Evolutionary conservation across 2,113 vertebrate species (phyloP).

Genomic region (mouse (Mus musculus)): GRCm39 chr15:90000501-90001000

Average conservation of each 20-base stretch:
- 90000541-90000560: background rate
- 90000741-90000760: background rate
- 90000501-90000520: background rate
- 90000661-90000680: background rate
- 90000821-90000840: background rate
- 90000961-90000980: background rate
- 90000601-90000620: background rate
- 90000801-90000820: background rate
- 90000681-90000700: background rate
- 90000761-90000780: background rate
- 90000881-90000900: background rate
- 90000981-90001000: background rate
- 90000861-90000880: background rate
- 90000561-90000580: background rate
- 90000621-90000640: background rate
- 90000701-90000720: background rate
- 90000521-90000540: background rate
- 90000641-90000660: background rate
- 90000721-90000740: background rate
- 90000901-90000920: background rate
- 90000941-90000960: background rate
- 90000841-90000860: background rate
- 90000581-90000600: background rate
- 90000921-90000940: background rate
- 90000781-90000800: background rate